Conservation (phyloP, 1,140 invertebrate species). For the Limonius californicus region DNA sequence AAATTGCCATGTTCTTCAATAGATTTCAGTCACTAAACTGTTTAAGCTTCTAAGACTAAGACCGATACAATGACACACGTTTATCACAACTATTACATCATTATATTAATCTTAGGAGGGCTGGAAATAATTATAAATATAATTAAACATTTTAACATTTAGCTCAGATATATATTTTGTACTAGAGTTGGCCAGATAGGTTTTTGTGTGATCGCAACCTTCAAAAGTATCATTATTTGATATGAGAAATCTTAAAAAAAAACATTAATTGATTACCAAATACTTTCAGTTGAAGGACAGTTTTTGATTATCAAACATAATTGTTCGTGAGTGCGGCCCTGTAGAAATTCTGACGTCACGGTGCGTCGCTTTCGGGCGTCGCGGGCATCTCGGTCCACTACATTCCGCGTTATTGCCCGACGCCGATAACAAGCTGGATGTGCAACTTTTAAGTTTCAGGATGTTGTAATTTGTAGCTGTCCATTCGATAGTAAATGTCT, state of each 20-base stretch:
- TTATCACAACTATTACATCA: too few relatives aligned
- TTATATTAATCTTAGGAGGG: too few relatives aligned
- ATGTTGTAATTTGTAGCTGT: not conserved
- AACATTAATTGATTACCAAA: not conserved
- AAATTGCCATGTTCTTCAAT: too few relatives aligned
- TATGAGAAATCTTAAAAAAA: not conserved
- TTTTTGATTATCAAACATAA: not conserved
- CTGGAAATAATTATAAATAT: too few relatives aligned
- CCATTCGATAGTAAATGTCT: not conserved
- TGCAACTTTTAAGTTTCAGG: not conserved
- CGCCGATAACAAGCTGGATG: slow-evolving; percentile 6
- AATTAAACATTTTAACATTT: too few relatives aligned
- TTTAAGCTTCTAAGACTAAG: too few relatives aligned
- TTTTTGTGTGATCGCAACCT: too few relatives aligned
- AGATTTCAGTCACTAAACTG: too few relatives aligned
- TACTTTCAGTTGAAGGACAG: not conserved
- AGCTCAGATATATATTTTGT: too few relatives aligned
- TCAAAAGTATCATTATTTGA: not conserved
- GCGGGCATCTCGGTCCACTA: not conserved
- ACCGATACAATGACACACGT: too few relatives aligned
- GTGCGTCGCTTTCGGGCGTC: slow-evolving; percentile 3
- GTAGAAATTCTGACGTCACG: not conserved
- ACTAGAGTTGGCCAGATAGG: too few relatives aligned
- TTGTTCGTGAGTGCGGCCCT: not conserved
- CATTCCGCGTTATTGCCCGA: not conserved